Evolutionary conservation across 2,113 vertebrate species (phyloP), one percentile per base, ranked within the genome.

Genomic region (Lophochroa leadbeateri): DNA sequence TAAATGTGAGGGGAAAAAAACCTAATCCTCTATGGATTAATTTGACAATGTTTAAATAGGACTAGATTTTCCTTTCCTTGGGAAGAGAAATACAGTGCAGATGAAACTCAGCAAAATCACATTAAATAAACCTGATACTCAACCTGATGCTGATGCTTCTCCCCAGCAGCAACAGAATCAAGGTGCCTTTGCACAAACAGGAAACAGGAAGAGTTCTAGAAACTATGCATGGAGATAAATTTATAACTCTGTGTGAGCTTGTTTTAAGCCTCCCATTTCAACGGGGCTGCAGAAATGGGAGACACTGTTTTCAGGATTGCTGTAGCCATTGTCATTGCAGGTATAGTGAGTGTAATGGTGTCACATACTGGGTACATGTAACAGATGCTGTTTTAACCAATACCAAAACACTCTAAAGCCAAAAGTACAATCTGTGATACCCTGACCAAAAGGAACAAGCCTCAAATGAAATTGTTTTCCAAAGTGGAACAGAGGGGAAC

Each of bases 301-400:
- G 39, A 24, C 0, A 2, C 11, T 63, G 6, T 69, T 87, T 87
- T 27, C n/a, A 55, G 44, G 24, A 47, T 18, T 85, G 33, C 35
- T 47, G 33, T 50, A 76, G 10, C 13, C 46, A 17, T 50, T 55
- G 43, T n/a, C 46, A 17, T 50, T 55, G 43, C 37, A 78, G n/a
- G 10, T 37, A 17, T 29, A 71, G 19, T 53, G 67, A 65, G 6
- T 3, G 8, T 8, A 37, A 61, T 12, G 19, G 27, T 4, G 17
- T 64, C 61, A n/a, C 13, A 58, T 35, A 18, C 24, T 1, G 5
- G 7, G 1, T 33, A 46, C 17, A 17, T 10, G 12, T 0, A 2
- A 67, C 50, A 84, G 27, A 16, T 69, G 58, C n/a, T 82, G 7
- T 58, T 84, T 55, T 68, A n/a, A 50, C 25, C n/a, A 74, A 35